Base-by-base conservation (phyloP, 2,888 invertebrate species). In the Rotaria sp. region DNA sequence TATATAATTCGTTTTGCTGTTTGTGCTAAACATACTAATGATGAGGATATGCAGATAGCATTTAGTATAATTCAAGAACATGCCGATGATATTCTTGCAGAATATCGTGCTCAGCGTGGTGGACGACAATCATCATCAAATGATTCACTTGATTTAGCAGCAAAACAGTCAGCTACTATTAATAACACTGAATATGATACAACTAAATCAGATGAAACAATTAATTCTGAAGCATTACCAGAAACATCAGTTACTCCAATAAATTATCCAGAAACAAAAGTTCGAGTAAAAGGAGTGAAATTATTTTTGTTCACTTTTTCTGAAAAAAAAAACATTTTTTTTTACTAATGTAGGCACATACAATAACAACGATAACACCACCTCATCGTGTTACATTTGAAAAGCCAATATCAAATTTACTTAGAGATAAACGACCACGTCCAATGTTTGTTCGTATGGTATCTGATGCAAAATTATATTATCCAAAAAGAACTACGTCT, bases 1-100 rank as follows among this genome's bases (percentile, higher is more conserved):
- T 97, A 95, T 90, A 95, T 96, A 85, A 96, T 97, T 89, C 93
- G 97, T 87, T 98, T 98, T 92, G 97, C 96, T 90, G 95, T 96
- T 0, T 95, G 96, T 80, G 94, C 96, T 7, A 96, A 96, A 90
- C 94, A 96, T 90, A 95, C 97, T 15, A 94, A 94, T 0, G 94
- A 95, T 84, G 94, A 93, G 84, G 94, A 95, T 89, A 94, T 95
- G 84, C 88, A 89, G 26, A 90, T 90, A 86, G 93, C 93, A 4
- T 93, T 92, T 91, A 90, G 91, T 48, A 90, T 91, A 85, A 92
- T 92, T 41, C 84, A 38, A 85, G 30, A 50, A 74, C 41, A 41
- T 45, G 75, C 75, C 18, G 30, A 85, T 48, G 35, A 55, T 57
- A 48, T 85, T 21, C 15, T 75, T 13, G n/a, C 8, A 21, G 75